Base-by-base conservation (phyloP, 2,113 vertebrate species). In the Equus przewalskii region DNA sequence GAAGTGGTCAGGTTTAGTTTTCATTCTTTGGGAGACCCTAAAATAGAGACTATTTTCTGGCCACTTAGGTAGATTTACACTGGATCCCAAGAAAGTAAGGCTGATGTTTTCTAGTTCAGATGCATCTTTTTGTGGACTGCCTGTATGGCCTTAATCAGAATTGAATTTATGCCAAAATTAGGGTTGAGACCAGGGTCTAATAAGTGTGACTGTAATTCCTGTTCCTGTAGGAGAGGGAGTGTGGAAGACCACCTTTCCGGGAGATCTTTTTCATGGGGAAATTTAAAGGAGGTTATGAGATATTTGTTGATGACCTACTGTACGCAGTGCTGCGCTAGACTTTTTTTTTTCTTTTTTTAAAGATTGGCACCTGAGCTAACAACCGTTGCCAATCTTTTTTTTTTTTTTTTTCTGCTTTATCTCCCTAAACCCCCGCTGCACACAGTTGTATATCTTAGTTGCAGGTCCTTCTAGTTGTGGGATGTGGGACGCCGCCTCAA, bases 261-360 rank as follows among this genome's bases (percentile, higher is more conserved):
- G 46, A 72, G 12, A 9, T 14, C 64, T 46, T 67, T 64, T 15
- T 62, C 73, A 41, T 28, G 41, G 41, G 62, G 70, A 49, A 73
- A 21, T 46, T 11, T 28, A 54, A 36, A 84, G 78, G 54, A 46
- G 58, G 36, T 8, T 33, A 64, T 30, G 33, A 84, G 81, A 21
- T 51, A 26, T 60, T 62, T 79, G 70, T 64, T 70, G 44, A 62
- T 60, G 33, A 21, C 15, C 24, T 69, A 24, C 36, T 24, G 4
- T 1, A 9, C 12, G 26, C 4, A 41, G 67, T 16, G 36, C 36
- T 36, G 5, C 0, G 0, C 15, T 13, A 36, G 58, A 9, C 69
- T 44, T 54, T 79, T 79, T 85, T 41, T 41, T 41, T 41, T 41
- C 36, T 41, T 41, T 41, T 41, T 41, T 41, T 41, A 41, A 41